These are phyloP conservation scores for Antheraea yamamai DNA, from an alignment of 2,888 invertebrate species.

Conservation along the genomic window DNA sequence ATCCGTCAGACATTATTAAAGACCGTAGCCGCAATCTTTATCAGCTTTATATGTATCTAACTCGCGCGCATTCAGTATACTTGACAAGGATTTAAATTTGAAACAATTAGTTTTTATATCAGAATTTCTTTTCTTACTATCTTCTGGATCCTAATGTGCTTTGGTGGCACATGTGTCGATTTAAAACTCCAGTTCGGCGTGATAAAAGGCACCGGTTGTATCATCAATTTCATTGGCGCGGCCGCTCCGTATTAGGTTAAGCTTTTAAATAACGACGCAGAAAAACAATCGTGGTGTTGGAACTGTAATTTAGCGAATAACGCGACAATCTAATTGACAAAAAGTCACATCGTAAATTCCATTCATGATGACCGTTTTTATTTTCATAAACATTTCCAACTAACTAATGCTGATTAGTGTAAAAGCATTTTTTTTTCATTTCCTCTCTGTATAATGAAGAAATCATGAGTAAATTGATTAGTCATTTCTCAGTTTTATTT, in stretches of 20 bases:
- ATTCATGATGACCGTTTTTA: conserved; percentile 57
- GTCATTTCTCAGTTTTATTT: neutral
- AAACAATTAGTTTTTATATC: neutral
- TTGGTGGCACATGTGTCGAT: neutral
- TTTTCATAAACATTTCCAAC: conserved; percentile 65
- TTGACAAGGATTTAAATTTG: conserved; percentile 61
- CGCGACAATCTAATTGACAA: conserved; percentile 60
- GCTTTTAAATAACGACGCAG: conserved; percentile 35
- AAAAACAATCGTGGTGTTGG: conserved; percentile 51
- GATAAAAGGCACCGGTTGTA: conserved; percentile 38
- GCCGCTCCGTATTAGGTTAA: conserved; percentile 42
- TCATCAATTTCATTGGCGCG: conserved; percentile 35
- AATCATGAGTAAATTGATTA: neutral
- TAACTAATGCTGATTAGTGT: neutral
- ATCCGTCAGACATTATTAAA: conserved; percentile 53
- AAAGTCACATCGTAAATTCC: conserved; percentile 60
- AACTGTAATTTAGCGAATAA: conserved; percentile 49
- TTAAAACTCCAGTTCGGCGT: neutral
- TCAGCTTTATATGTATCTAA: conserved; percentile 62
- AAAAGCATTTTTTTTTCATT: neutral
- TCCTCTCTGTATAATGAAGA: neutral
- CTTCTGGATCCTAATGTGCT: conserved; percentile 14
- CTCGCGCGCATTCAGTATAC: neutral
- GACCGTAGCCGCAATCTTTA: conserved; percentile 67
- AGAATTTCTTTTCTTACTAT: neutral